These are phyloP conservation scores for Lacerta viridis DNA, from an alignment of 2,797 vertebrate genomes.

Conservation along the genomic window DNA sequence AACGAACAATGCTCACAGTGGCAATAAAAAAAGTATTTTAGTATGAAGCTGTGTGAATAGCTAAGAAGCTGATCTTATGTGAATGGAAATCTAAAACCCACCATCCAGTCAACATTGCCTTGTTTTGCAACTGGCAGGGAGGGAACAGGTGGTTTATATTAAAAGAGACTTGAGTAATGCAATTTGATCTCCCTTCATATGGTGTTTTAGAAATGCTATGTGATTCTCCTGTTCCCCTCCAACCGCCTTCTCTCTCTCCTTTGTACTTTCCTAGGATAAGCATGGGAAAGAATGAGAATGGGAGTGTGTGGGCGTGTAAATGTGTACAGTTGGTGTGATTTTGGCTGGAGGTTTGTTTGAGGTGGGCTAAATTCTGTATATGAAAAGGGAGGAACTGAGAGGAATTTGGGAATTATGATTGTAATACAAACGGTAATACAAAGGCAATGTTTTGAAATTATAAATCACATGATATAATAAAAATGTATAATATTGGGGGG, in stretches of 20 bases:
- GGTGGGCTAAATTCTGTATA: not conserved
- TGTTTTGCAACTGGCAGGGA: not conserved
- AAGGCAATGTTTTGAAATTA: not conserved
- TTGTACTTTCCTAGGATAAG: not conserved
- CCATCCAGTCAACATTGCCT: not conserved
- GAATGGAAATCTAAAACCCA: not conserved
- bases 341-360: not conserved
- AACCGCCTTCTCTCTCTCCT: not conserved
- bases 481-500: not conserved
- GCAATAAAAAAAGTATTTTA: not conserved
- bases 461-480: not conserved
- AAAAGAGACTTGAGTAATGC: slow-evolving; percentile 2
- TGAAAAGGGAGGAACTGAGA: not conserved
- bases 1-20: not conserved
- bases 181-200: not conserved
- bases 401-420: not conserved
- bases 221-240: not conserved
- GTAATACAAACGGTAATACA: not conserved
- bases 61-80: not conserved
- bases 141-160: not conserved
- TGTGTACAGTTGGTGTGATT: not conserved
- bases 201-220: not conserved
- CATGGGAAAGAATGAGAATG: not conserved
- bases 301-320: not conserved
- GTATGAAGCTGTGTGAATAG: not conserved